Evolutionary conservation across 2,113 vertebrate species (phyloP), one percentile per base, ranked within the genome.

Genomic region (Copsychus sechellarum): DNA sequence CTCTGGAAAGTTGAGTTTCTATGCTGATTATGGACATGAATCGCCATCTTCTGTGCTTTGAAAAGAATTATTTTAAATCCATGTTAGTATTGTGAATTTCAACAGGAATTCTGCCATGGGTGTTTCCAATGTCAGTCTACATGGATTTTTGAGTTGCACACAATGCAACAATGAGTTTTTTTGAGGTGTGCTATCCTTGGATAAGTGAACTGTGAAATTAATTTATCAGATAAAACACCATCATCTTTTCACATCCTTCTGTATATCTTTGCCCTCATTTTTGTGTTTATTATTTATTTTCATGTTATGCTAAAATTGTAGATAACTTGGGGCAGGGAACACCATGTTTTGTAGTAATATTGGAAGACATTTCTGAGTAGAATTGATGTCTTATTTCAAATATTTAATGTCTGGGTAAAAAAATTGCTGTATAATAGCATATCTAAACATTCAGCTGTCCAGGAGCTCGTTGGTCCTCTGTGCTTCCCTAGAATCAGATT

Each of bases 401-500:
- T 66, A 53, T 58, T 96, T 90, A 67, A 29, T 20, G 81, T 81
- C 51, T 36, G 34, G 33, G 38, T 13, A 56, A 71, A 67, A 25
- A 9, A 79, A 79, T 45, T 56, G 26, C 33, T 51, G 11, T 48
- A 31, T 58, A 62, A 47, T n/a, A 87, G 47, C 48, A 90, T 42
- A 34, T 67, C 34, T 36, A 86, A 74, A 34, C 36, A 54, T 42
- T 66, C 73, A 88, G 38, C 79, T 95, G 47, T 92, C 70, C 48
- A 53, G 86, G 74, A 91, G 65, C 87, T 96, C 89, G 84, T 96
- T 93, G 94, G 67, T 47, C 42, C 80, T 96, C 82, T 71, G 43
- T 84, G 48, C 86, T 93, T 95, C 84, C 85, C 79, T 62, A 11
- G 54, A 84, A 93, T 53, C 74, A 96, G 95, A 97, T 95, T 91